A percentile compares a stretch with the other conserved stretches of the same genome.
phyloP scores from a whole-genome alignment of 2,888 invertebrate species.

The Masnerella sp. region DNA sequence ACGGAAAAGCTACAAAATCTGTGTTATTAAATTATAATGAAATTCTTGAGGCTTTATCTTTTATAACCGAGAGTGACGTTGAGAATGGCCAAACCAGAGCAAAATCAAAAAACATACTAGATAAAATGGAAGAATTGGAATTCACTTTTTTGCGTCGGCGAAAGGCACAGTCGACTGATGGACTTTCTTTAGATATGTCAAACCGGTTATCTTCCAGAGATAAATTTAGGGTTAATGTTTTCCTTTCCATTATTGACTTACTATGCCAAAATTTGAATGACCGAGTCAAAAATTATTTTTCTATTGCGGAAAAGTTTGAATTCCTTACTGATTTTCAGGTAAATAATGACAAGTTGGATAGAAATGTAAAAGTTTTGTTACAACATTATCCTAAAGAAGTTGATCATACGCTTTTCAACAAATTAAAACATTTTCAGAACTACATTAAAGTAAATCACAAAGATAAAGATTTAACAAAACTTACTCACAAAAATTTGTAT shows the following conservation, averaged over 20 bases:
- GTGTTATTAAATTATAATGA: background rate
- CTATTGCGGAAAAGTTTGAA: slow-evolving; percentile 17
- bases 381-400: no score
- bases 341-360: no score
- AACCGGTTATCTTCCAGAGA: slow-evolving; percentile 1
- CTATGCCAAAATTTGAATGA: slow-evolving; percentile 9
- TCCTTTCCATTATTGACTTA: slow-evolving; percentile 20
- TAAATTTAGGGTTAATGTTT: slow-evolving; percentile 15
- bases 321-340: no score
- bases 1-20: background rate
- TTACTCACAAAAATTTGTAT: no score
- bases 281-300: slow-evolving; percentile 5
- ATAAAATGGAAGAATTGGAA: slow-evolving; percentile 4
- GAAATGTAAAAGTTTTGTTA: no score
- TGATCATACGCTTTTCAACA: no score
- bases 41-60: background rate
- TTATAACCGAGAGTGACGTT: background rate
- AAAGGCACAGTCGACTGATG: no score
- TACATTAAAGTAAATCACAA: no score
- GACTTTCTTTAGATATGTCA: no score
- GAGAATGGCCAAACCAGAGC: background rate
- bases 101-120: background rate
- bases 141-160: no score
- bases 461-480: no score
- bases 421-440: no score